Percentiles rank a stretch among this genome's conserved stretches.
These are phyloP conservation scores for Drosophila pandora DNA, from an alignment of 1,140 invertebrate genomes.

Conservation along the genomic window DNA sequence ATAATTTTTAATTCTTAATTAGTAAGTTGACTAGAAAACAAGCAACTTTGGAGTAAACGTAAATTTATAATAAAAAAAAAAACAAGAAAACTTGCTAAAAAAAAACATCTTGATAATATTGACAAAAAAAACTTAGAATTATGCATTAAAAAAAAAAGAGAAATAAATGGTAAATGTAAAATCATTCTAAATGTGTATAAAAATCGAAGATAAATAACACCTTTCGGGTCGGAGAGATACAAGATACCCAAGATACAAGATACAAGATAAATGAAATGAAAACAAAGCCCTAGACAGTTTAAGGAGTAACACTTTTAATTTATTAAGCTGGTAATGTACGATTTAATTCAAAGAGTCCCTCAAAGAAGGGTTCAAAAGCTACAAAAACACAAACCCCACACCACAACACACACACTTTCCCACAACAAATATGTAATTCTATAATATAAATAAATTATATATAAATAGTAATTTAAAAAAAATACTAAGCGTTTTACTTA, in stretches of 20 bases:
- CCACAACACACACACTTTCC: conserved; percentile 39
- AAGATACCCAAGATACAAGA: conserved; percentile 39
- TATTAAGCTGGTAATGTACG: conserved; percentile 65
- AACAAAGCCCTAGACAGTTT: conserved; percentile 47
- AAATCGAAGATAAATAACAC: conserved; percentile 37
- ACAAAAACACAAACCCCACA: conserved; percentile 37
- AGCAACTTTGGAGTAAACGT: conserved; percentile 39
- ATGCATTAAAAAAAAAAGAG: conserved; percentile 31
- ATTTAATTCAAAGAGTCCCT: conserved; percentile 62
- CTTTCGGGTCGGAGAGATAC: conserved; percentile 16
- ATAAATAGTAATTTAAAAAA: conserved; percentile 78
- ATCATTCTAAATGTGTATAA: conserved; percentile 77
- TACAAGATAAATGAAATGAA: conserved; percentile 16
- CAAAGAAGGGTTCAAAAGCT: conserved; percentile 29
- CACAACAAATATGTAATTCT: conserved; percentile 76
- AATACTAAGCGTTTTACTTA: neutral
- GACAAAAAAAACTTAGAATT: conserved; percentile 53
- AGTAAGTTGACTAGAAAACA: conserved; percentile 60
- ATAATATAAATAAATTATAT: conserved; percentile 83
- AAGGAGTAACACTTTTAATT: conserved; percentile 64
- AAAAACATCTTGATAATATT: conserved; percentile 50
- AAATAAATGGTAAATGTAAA: conserved; percentile 64
- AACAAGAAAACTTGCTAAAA: conserved; percentile 15
- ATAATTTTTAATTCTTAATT: conserved; percentile 74
- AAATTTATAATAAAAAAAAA: conserved; percentile 17